Evolutionary conservation across 2,113 vertebrate genomes (phyloP), one percentile per base, ranked within the genome.

Genomic region (Toxostoma redivivum): DNA sequence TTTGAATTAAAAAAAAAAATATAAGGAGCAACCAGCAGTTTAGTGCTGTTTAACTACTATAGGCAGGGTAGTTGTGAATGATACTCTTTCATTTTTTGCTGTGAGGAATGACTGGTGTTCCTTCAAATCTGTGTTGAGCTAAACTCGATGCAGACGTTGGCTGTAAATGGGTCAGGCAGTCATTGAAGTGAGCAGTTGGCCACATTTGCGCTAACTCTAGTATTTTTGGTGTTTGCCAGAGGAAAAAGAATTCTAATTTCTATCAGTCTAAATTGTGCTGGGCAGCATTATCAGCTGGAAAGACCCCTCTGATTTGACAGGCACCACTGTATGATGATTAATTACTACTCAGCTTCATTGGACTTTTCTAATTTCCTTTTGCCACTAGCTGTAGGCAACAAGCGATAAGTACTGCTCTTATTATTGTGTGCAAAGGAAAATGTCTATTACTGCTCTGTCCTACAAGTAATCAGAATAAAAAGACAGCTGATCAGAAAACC

Each of bases 231-330:
- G 97, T 97, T 98, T 97, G 98, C 99, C 98, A 98, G 98, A 98
- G 98, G 99, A 97, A 97, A 98, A 98, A 98, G 97, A 98, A 99
- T 99, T 99, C 98, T 99, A 99, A 99, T 99, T 99, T 99, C 98
- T 98, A 98, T 99, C 99, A 98, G 98, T 98, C 98, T 99, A 99
- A 99, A 99, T 99, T 99, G 99, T 98, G 98, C 98, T 98, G 98
- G 99, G 99, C 98, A 99, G 98, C 98, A 99, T 99, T 99, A 99
- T 99, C 99, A 99, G 99, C 98, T 98, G 98, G 98, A 98, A 98
- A 98, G 98, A 98, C 98, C 98, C 98, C 97, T 98, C 98, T 98
- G 98, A 99, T 99, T 99, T 99, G 99, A 99, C 99, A 99, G 99
- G 98, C 98, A 98, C 98, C 98, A 98, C 98, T 99, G 98, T 98